Base-by-base conservation (phyloP, 2,888 invertebrate genomes). In the Drosophila recens region DNA sequence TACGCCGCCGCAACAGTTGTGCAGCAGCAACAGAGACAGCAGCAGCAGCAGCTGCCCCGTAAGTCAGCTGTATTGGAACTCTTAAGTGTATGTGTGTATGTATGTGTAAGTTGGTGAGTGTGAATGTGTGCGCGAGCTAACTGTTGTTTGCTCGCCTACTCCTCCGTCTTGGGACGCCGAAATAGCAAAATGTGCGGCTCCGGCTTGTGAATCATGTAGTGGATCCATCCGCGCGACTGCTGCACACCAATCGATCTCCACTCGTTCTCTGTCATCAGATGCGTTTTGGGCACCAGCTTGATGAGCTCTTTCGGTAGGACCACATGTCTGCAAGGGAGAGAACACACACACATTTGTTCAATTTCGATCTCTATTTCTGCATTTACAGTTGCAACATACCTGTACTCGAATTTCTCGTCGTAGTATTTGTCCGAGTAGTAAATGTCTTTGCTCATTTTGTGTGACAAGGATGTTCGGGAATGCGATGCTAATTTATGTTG, bases 211-310 rank as follows among this genome's bases (percentile, higher is more conserved):
- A 96, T 96, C 98, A 99, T 98, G 88, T 98, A 99, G 93, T 99
- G 98, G 13, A 97, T 95, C 99, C 99, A 99, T 56, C 98, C 98
- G 86, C 97, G 96, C 88, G 98, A 98, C 92, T 99, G 99, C 92
- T 98, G 98, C 0, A 99, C 98, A 0, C 99, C 99, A 75, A 99
- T 96, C 64, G 95, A 94, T 89, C 99, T 95, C 99, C 99, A 99
- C 93, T 99, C 98, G 51, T 95, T 94, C 93, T 99, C 99, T 0
- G 97, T 94, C 98, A 99, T 98, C 72, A 99, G 93, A 92, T 98
- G 98, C 58, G 97, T 97, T 93, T 97, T 98, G 0, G 98, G 98
- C 27, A 99, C 97, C 72, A 96, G 93, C 91, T 97, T 97, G 0
- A 96, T 96, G 93, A 98, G 94, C 80, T 98, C 98, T 92, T 97